Evolutionary conservation across 2,113 vertebrate species (phyloP).

Genomic region (Platanista minor): DNA sequence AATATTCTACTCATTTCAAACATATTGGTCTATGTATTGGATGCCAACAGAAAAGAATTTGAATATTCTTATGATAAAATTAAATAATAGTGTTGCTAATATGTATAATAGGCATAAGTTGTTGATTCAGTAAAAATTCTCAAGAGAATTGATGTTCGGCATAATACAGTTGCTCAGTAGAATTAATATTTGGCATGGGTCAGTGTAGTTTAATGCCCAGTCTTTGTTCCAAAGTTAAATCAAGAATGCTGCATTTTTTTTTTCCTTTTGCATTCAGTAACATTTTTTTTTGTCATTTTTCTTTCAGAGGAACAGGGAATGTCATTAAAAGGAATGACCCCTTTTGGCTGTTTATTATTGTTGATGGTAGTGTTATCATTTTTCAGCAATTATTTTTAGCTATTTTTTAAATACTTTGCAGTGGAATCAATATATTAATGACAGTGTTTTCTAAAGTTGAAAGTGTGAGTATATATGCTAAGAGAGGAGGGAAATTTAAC

Average conservation of each 20-base stretch:
- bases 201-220: background rate
- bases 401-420: background rate
- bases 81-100: background rate
- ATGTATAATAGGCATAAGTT: background rate
- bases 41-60: background rate
- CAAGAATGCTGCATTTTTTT: background rate
- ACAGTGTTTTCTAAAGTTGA: too few species aligned
- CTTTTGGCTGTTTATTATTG: background rate
- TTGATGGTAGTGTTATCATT: background rate
- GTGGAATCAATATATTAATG: too few species aligned
- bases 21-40: background rate
- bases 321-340: background rate
- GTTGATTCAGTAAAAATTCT: slow-evolving; percentile 7
- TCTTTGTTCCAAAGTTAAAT: slow-evolving; percentile 18
- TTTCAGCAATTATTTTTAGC: background rate
- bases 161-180: background rate
- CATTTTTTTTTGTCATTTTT: background rate
- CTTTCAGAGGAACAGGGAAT: background rate
- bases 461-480: too few species aligned
- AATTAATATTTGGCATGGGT: slow-evolving; percentile 3
- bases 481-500: too few species aligned
- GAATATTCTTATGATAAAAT: slow-evolving; percentile 11
- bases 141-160: slow-evolving; percentile 1
- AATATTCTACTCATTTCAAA: background rate
- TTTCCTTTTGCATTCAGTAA: background rate